These are phyloP conservation scores for Ailuropoda melanoleuca DNA, from an alignment of 2,113 vertebrate species.

Conservation along the genomic window DNA sequence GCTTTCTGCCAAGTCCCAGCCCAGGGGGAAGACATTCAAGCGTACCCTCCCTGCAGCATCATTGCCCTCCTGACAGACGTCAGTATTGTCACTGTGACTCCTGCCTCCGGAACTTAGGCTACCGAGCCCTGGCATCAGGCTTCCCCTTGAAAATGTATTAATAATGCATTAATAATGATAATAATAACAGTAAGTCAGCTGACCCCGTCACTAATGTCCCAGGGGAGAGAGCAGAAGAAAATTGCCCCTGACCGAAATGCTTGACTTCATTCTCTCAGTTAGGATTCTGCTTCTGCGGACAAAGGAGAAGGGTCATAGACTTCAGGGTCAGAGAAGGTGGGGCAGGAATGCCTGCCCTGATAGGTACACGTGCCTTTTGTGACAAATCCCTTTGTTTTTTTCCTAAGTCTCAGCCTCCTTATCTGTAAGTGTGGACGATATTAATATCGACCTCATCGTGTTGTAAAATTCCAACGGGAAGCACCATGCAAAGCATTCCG, in stretches of 20 bases:
- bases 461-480: background rate
- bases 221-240: background rate
- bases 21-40: background rate
- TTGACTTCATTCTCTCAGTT: background rate
- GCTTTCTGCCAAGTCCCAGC: background rate
- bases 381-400: background rate
- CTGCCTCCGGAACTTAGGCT: background rate
- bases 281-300: background rate
- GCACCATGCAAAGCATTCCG: background rate
- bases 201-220: background rate
- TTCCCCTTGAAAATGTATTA: background rate
- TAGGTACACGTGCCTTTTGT: accelerated
- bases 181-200: background rate
- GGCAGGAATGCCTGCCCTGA: background rate
- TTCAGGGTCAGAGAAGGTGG: background rate
- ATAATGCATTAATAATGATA: background rate
- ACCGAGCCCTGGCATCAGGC: background rate
- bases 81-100: accelerated
- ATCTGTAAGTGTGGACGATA: background rate
- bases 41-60: background rate
- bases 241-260: background rate
- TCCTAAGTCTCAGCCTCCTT: background rate
- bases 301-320: background rate
- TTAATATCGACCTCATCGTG: background rate
- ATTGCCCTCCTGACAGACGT: background rate